Conservation (phyloP, 2,888 invertebrate genomes). For the Ecliptopera silaceata region DNA sequence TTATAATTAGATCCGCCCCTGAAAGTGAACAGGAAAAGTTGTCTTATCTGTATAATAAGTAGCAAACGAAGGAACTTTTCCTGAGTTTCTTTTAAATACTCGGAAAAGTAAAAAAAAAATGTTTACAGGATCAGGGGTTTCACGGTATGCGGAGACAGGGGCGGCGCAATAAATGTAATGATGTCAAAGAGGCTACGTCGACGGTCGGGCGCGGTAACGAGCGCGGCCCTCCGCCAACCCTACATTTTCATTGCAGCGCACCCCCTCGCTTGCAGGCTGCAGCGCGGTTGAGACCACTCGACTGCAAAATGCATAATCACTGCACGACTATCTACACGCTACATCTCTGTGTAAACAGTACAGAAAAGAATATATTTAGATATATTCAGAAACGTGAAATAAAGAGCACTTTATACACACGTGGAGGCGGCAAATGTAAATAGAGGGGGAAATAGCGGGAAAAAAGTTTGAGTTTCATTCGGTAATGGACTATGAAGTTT, state of each 20-base stretch:
- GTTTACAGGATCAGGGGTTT: slow-evolving; percentile 27
- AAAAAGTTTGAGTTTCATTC: slow-evolving; percentile 32
- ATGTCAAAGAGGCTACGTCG: slow-evolving; percentile 64
- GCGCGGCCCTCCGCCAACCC: slow-evolving; percentile 48
- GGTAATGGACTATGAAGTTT: slow-evolving; percentile 31
- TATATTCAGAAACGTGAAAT: slow-evolving; percentile 22
- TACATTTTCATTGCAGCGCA: slow-evolving; percentile 66
- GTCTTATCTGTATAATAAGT: slow-evolving; percentile 12
- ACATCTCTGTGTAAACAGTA: slow-evolving; percentile 64
- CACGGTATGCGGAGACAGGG: slow-evolving; percentile 53
- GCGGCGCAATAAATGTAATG: slow-evolving; percentile 68
- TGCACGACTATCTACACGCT: slow-evolving; percentile 51
- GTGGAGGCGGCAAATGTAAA: slow-evolving; percentile 23
- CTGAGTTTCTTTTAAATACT: slow-evolving; percentile 20
- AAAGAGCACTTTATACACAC: slow-evolving; percentile 25
- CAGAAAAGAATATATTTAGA: slow-evolving; percentile 27
- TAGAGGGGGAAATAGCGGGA: slow-evolving; percentile 22
- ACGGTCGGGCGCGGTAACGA: slow-evolving; percentile 46
- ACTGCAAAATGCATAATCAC: slow-evolving; percentile 74
- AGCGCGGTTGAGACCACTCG: slow-evolving; percentile 59
- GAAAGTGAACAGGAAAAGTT: slow-evolving; percentile 23
- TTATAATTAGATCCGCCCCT: slow-evolving; percentile 31
- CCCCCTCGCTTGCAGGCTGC: slow-evolving; percentile 52
- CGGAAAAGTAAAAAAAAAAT: slow-evolving; percentile 22
- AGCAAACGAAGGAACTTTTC: slow-evolving; percentile 12